Conservation (phyloP, 2,888 invertebrate species). For the Sinodicranocentrus sp. region DNA sequence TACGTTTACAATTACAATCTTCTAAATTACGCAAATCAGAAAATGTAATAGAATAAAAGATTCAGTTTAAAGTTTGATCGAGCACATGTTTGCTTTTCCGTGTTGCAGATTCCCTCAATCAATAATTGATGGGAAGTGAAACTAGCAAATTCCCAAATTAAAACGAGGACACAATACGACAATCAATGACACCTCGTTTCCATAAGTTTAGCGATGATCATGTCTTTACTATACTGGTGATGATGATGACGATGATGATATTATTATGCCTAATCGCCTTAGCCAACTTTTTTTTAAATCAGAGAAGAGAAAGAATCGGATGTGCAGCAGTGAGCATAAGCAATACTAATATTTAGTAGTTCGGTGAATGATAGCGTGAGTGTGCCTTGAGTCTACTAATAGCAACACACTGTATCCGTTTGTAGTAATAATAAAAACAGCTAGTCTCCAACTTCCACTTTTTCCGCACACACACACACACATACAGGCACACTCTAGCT, state of each 20-base stretch:
- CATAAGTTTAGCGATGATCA: too few relatives aligned
- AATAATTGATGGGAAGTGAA: too few relatives aligned
- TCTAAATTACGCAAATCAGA: too few relatives aligned
- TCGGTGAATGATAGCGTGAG: slow-evolving; percentile 3
- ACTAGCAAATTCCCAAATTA: too few relatives aligned
- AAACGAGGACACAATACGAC: too few relatives aligned
- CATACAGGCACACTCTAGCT: not conserved
- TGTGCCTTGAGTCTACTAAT: slow-evolving; percentile 28
- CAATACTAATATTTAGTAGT: slow-evolving; percentile 63
- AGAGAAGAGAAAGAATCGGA: slow-evolving; percentile 73
- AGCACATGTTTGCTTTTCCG: too few relatives aligned
- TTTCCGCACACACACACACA: not conserved
- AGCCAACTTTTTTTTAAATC: slow-evolving; percentile 77
- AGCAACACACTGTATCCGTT: slow-evolving; percentile 6
- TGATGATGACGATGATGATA: slow-evolving; percentile 64
- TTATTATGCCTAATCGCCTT: slow-evolving; percentile 77
- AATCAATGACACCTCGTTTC: too few relatives aligned
- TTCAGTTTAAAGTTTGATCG: too few relatives aligned
- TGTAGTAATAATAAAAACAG: slow-evolving; percentile 20
- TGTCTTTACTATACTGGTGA: too few relatives aligned
- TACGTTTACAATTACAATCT: too few relatives aligned
- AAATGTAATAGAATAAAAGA: too few relatives aligned
- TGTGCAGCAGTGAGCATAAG: slow-evolving; percentile 44
- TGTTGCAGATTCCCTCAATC: too few relatives aligned
- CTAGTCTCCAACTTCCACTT: not conserved